Base-by-base conservation (phyloP, 2,113 vertebrate species). In the Syngnathus typhle region DNA sequence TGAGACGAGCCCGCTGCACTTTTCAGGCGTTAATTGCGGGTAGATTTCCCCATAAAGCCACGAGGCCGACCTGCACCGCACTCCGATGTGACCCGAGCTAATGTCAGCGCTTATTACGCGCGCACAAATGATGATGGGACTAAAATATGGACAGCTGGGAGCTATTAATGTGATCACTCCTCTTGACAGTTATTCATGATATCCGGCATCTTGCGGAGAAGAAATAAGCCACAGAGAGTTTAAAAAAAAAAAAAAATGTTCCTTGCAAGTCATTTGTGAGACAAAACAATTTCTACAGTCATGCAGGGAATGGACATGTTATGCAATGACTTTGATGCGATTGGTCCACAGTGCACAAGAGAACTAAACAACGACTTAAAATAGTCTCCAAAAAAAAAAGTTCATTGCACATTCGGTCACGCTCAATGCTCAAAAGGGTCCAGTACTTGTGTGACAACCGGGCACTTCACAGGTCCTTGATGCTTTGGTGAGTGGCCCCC, bases 121-220 rank as follows among this genome's bases (percentile, higher is more conserved):
- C 23, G 19, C 46, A 59, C 51, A 63, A 52, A 67, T 72, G 80
- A 79, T 61, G 64, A 76, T 69, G 38, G 37, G 63, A 75, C 61
- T 69, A 36, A 80, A 78, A 80, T 61, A 71, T 23, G 47, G 39
- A n/a, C 15, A 37, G 21, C 52, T 55, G 21, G 55, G 27, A 36
- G 55, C 55, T 36, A 32, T 58, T 58, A 32, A 32, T 15, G 55
- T 16, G 27, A 58, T 58, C 27, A 32, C 27, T 15, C 55, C 27
- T 37, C 13, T 36, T 32, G 55, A 27, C 27, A 16, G 27, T 58
- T 32, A 36, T 58, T 36, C 27, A 36, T 16, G 11, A 36, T 58
- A 58, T 16, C 15, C 13, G 55, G 27, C 55, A 36, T 27, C 27
- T 36, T 15, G 27, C 27, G 37, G 27, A 58, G 7, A 27, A 12